Evolutionary conservation across 2,888 invertebrate species (phyloP).

Genomic region (Papilio elwesi): DNA sequence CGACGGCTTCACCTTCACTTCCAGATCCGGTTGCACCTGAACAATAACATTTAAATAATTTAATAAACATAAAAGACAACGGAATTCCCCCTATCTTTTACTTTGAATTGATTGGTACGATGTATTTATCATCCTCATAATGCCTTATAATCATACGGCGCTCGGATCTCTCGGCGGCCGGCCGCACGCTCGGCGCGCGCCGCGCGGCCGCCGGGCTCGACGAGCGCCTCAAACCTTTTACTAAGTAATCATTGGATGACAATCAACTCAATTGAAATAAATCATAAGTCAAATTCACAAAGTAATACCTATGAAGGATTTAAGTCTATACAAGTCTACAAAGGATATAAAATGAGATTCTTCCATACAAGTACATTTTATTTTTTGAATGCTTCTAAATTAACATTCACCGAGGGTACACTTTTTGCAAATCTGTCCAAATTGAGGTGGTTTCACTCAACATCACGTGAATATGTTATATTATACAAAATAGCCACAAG

Average conservation of each 20-base stretch:
- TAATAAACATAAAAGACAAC: background rate
- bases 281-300: no score
- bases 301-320: no score
- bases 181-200: constrained; percentile 56
- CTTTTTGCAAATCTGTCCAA: no score
- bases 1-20: constrained; percentile 98
- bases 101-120: background rate
- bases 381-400: no score
- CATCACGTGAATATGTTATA: no score
- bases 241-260: constrained; percentile 79
- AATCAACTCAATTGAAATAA: background rate
- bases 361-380: no score
- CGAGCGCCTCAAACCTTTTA: constrained; percentile 83
- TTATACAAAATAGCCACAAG: no score
- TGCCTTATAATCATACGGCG: constrained; percentile 69
- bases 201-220: constrained; percentile 74
- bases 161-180: constrained; percentile 71
- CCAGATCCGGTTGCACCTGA: constrained; percentile 92
- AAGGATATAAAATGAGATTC: no score
- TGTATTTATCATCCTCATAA: constrained; percentile 65
- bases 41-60: background rate
- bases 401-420: no score
- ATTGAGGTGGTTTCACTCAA: no score
- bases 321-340: no score
- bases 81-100: background rate